These are phyloP conservation scores for Drosophila malerkotliana DNA, from an alignment of 1,140 invertebrate species.

Conservation along the genomic window DNA sequence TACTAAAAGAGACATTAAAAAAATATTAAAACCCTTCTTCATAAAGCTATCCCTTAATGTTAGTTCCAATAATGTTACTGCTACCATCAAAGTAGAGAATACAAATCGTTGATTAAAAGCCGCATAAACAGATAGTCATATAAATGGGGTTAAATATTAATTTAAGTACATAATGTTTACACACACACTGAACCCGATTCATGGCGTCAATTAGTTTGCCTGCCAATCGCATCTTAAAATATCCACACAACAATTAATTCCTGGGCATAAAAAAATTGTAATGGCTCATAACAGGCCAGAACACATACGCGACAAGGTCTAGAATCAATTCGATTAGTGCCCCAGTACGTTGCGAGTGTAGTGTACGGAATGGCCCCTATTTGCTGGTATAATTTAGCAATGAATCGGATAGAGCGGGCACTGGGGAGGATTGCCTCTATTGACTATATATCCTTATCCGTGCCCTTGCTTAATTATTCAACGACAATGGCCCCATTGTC, in stretches of 20 bases:
- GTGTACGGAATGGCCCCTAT: slow-evolving; percentile 28
- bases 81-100: neutral
- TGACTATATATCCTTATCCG: slow-evolving; percentile 17
- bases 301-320: no score
- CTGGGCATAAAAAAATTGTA: slow-evolving; percentile 18
- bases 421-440: neutral
- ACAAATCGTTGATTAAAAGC: slow-evolving; percentile 2
- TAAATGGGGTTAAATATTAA: slow-evolving; percentile 23
- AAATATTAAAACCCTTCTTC: neutral
- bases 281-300: slow-evolving; percentile 3
- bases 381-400: slow-evolving; percentile 57
- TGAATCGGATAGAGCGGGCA: slow-evolving; percentile 25
- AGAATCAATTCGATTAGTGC: slow-evolving; percentile 47
- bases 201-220: slow-evolving; percentile 30
- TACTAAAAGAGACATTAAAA: neutral
- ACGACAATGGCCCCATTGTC: slow-evolving; percentile 52
- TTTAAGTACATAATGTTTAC: slow-evolving; percentile 25
- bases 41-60: neutral
- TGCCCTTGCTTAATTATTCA: slow-evolving; percentile 68
- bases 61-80: neutral
- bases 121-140: slow-evolving; percentile 1
- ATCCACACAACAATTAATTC: slow-evolving; percentile 25
- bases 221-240: slow-evolving; percentile 8
- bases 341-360: slow-evolving; percentile 15
- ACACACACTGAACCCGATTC: slow-evolving; percentile 16